Evolutionary conservation across 2,797 vertebrate species (phyloP).

Genomic region (Gallinago solitaria): DNA sequence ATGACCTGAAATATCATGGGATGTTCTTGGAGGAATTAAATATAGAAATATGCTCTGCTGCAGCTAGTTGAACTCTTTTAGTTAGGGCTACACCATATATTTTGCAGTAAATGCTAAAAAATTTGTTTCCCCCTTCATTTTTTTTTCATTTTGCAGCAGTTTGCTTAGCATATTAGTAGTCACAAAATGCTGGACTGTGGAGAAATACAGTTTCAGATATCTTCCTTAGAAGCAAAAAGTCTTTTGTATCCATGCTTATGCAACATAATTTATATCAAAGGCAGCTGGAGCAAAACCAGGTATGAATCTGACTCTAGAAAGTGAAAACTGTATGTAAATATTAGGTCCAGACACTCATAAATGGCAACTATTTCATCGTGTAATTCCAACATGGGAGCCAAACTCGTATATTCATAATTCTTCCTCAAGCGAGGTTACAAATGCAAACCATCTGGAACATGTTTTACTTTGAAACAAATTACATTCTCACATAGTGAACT

Average conservation of each 20-base stretch:
- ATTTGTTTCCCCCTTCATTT: rapidly evolving
- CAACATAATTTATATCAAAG: not conserved
- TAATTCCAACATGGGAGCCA: constrained; percentile 1
- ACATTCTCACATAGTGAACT: constrained; percentile 17
- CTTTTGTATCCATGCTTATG: not conserved
- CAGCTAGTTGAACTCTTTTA: not conserved
- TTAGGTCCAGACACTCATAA: not conserved
- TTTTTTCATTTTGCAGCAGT: not conserved
- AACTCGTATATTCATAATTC: constrained; percentile 3
- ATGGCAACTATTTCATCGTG: not conserved
- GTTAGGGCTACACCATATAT: not conserved
- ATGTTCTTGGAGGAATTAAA: not conserved
- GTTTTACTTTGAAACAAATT: constrained; percentile 45
- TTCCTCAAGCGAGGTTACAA: not conserved
- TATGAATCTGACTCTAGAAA: not conserved
- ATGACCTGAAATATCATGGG: not conserved
- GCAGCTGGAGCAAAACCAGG: not conserved
- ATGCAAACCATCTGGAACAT: constrained; percentile 44
- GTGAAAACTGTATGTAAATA: not conserved
- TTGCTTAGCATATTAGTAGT: not conserved
- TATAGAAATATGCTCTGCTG: not conserved
- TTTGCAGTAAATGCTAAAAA: not conserved
- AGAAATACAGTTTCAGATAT: not conserved
- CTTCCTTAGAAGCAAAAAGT: not conserved
- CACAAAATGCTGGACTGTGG: not conserved